A percentile compares a stretch with the other conserved stretches of the same genome.
Evolutionary conservation across 35 echinoderm and acorn worm genomes (phyloP).

Genomic region (Apostichopus parvimensis): DNA sequence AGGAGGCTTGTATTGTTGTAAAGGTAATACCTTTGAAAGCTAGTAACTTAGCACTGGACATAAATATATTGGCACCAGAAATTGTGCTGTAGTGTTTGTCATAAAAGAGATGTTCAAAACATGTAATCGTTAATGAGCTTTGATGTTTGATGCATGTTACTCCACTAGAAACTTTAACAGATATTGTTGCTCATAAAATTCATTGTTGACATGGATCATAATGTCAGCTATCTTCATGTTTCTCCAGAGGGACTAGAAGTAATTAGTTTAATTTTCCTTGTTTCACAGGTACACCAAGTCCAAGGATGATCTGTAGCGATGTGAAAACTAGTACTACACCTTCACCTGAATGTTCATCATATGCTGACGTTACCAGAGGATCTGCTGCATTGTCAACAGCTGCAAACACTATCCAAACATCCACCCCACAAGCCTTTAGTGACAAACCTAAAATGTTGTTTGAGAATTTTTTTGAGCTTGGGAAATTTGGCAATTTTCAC

Average conservation of each 20-base stretch:
- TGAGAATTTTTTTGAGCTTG: conserved; percentile 32
- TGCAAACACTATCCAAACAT: not conserved
- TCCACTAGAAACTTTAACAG: not conserved
- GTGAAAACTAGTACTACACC: not conserved
- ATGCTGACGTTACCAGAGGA: conserved; percentile 45
- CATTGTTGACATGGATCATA: not conserved
- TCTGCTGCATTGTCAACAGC: not conserved
- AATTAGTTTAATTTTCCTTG: not conserved
- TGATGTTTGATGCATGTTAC: no score
- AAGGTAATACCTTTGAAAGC: no score
- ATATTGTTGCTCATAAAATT: not conserved
- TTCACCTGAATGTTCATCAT: conserved; percentile 44
- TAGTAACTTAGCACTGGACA: no score
- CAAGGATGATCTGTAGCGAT: not conserved
- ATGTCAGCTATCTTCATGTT: no score
- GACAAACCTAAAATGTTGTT: not conserved
- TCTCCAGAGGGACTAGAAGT: no score
- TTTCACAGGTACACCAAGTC: not conserved
- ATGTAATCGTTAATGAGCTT: no score
- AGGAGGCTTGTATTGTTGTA: no score
- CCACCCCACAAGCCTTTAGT: not conserved
- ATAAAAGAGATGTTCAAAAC: no score
- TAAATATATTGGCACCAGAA: no score
- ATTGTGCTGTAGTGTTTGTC: no score
- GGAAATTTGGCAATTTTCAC: not conserved